phyloP scores from a whole-genome alignment of 2,888 invertebrate species.

The Cephus runcator region DNA sequence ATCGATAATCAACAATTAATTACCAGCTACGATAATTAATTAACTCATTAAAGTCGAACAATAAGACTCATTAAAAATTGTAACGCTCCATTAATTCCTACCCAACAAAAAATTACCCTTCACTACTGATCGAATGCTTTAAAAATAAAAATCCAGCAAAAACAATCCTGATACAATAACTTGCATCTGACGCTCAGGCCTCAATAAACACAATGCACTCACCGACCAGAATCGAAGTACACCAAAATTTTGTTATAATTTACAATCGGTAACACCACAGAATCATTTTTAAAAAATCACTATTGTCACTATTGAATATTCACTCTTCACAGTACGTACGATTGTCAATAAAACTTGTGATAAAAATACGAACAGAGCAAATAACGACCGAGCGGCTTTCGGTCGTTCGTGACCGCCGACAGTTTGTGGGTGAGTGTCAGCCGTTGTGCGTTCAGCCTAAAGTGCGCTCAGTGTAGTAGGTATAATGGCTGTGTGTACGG shows the following conservation, averaged over 20 bases:
- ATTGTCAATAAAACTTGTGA: not conserved
- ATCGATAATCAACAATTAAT: not conserved
- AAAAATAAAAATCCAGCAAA: not conserved
- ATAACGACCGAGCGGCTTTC: not conserved
- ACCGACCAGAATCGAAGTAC: not conserved
- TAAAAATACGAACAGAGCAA: not conserved
- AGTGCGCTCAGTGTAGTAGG: conserved; percentile 4
- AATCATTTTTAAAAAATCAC: not conserved
- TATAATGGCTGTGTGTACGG: not conserved
- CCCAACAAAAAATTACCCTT: not conserved
- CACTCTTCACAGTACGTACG: not conserved
- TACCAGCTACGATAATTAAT: not conserved
- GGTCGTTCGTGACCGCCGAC: conserved; percentile 17
- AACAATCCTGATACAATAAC: not conserved
- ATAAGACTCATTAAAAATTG: not conserved
- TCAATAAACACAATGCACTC: not conserved
- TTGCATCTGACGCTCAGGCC: not conserved
- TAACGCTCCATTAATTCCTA: not conserved
- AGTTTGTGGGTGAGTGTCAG: conserved; percentile 32
- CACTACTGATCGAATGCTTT: not conserved
- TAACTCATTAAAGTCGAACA: not conserved
- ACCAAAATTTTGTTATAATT: not conserved
- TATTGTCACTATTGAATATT: not conserved
- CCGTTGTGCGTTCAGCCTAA: conserved; percentile 25
- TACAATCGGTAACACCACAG: not conserved